Evolutionary conservation across 2,888 invertebrate genomes (phyloP).

Genomic region (Heteropelma amictum): DNA sequence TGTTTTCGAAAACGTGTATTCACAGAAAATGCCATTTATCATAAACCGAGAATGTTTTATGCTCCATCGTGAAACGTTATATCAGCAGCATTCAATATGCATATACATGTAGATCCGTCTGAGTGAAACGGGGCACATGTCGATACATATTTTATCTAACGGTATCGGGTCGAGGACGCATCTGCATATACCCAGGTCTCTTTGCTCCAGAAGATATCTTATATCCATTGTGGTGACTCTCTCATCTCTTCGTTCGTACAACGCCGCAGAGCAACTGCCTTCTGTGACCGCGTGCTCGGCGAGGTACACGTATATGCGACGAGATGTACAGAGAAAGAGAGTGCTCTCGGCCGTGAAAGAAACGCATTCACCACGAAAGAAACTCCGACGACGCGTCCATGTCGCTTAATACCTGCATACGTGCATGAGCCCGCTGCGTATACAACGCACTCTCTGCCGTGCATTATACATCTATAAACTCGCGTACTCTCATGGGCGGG

Average conservation of each 20-base stretch:
- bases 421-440: not conserved
- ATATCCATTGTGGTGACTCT: constrained; percentile 49
- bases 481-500: not conserved
- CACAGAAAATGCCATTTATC: not conserved
- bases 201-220: constrained; percentile 41
- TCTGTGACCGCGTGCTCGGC: constrained; percentile 15
- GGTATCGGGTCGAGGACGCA: constrained; percentile 50
- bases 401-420: not conserved
- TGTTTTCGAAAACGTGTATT: too few relatives aligned
- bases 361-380: constrained; percentile 54
- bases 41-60: constrained; percentile 10
- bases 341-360: constrained; percentile 54
- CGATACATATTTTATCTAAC: constrained; percentile 53
- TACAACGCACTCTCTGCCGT: not conserved
- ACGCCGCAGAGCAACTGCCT: constrained; percentile 16
- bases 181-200: constrained; percentile 41
- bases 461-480: not conserved
- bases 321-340: constrained; percentile 19
- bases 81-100: constrained; percentile 1
- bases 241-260: not conserved
- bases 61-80: constrained; percentile 10
- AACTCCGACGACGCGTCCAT: constrained; percentile 22
- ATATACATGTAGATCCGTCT: constrained; percentile 21
- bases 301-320: not conserved
- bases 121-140: constrained; percentile 18